Percentiles rank a stretch among this genome's conserved stretches.
Conservation (phyloP, 2,797 vertebrate species). For the Lagodon rhomboides region DNA sequence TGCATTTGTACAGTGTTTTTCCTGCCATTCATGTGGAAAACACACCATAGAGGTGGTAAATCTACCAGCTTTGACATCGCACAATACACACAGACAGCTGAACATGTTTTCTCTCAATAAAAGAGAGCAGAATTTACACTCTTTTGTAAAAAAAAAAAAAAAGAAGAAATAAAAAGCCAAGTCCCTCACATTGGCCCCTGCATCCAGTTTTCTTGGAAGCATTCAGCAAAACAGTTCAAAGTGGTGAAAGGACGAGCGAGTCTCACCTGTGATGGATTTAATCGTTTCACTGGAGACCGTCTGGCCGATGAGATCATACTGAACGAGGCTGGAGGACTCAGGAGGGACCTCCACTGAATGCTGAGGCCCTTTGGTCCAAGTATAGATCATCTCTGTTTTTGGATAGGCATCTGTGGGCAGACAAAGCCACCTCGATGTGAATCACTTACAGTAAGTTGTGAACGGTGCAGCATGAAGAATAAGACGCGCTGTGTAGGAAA, state of each 20-base stretch:
- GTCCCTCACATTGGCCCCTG: neutral
- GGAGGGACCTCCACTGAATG: slow-evolving; percentile 97
- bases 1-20: neutral
- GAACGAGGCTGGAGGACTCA: slow-evolving; percentile 98
- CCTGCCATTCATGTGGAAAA: slow-evolving; percentile 5
- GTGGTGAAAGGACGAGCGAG: neutral
- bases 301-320: slow-evolving; percentile 97
- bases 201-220: neutral
- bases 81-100: neutral
- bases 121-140: neutral
- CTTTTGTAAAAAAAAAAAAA: neutral
- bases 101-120: slow-evolving; percentile 5
- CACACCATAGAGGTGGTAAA: neutral
- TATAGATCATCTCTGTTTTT: slow-evolving; percentile 98
- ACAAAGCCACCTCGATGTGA: slow-evolving; percentile 26
- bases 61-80: neutral
- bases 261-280: slow-evolving; percentile 96
- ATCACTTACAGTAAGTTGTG: slow-evolving; percentile 33
- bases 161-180: neutral
- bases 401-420: slow-evolving; percentile 94
- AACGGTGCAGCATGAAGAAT: neutral
- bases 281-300: slow-evolving; percentile 96
- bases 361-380: slow-evolving; percentile 97
- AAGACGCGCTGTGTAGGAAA: neutral
- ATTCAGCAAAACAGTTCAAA: neutral